phyloP scores from a whole-genome alignment of 2,113 vertebrate species.

The Mormyrus iriodes region DNA sequence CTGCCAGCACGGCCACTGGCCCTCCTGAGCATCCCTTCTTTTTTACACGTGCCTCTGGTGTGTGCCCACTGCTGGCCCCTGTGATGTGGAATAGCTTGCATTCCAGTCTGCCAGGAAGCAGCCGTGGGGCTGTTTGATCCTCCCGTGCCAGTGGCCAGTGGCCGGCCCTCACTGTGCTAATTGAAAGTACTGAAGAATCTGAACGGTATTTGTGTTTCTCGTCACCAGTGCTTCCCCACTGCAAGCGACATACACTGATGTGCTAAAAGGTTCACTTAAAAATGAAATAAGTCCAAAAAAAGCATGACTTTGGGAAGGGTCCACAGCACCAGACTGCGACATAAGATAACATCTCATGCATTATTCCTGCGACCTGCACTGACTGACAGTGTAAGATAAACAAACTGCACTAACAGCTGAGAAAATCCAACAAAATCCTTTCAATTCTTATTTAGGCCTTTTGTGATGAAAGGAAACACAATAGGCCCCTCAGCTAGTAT shows the following conservation, averaged over 20 bases:
- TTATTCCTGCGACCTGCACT: not conserved
- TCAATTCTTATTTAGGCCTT: not conserved
- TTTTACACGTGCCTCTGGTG: constrained; percentile 12
- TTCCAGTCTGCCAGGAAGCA: constrained; percentile 38
- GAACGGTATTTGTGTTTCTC: constrained; percentile 32
- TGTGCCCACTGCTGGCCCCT: constrained; percentile 9
- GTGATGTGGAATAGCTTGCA: constrained; percentile 35
- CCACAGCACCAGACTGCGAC: too few relatives aligned
- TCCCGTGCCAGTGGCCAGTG: constrained; percentile 22
- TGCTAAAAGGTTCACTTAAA: constrained; percentile 1
- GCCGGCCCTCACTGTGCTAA: constrained; percentile 38
- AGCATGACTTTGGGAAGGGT: not conserved
- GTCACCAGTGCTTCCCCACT: constrained; percentile 33
- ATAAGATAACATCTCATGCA: not conserved
- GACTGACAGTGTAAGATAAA: not conserved
- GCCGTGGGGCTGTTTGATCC: constrained; percentile 40
- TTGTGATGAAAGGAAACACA: constrained; percentile 12
- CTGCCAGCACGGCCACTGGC: constrained; percentile 10
- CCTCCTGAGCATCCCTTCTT: constrained; percentile 13
- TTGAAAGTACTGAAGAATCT: constrained; percentile 42
- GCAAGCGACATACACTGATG: constrained; percentile 14
- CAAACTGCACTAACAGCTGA: not conserved
- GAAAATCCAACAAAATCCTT: constrained; percentile 13
- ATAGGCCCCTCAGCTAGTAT: constrained; percentile 9
- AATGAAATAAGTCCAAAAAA: not conserved